A percentile compares a stretch with the other conserved stretches of the same genome.
Evolutionary conservation across 2,888 invertebrate species (phyloP).

Genomic region (Macaria notata): DNA sequence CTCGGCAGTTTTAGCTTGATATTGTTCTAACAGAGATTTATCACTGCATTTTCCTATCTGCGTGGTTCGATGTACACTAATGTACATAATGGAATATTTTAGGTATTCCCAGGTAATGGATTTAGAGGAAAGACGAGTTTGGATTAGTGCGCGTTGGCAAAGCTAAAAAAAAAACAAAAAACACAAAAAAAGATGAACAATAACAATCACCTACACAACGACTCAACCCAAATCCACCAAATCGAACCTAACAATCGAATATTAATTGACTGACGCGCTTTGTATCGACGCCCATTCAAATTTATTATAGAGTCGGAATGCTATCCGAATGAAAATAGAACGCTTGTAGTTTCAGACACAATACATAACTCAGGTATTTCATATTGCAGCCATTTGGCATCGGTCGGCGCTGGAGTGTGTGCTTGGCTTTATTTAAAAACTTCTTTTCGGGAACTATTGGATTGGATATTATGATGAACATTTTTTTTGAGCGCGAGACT

Average conservation of each 20-base stretch:
- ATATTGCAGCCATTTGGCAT: slow-evolving; percentile 35
- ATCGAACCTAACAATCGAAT: slow-evolving; percentile 9
- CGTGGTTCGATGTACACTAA: slow-evolving; percentile 14
- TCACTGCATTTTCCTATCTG: slow-evolving; percentile 19
- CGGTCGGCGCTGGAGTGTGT: slow-evolving; percentile 29
- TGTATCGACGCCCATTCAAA: slow-evolving; percentile 43
- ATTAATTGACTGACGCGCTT: slow-evolving; percentile 40
- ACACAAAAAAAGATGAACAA: no score
- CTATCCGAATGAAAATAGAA: slow-evolving; percentile 45
- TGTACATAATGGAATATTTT: slow-evolving; percentile 15
- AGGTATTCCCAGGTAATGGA: neutral
- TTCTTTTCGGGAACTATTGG: slow-evolving; percentile 2
- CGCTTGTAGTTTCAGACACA: slow-evolving; percentile 35
- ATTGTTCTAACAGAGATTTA: slow-evolving; percentile 24
- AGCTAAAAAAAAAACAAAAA: no score
- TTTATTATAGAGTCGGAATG: slow-evolving; percentile 45
- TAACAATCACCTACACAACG: no score
- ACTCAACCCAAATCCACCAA: neutral
- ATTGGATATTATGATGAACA: neutral
- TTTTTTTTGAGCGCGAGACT: neutral
- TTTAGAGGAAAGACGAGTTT: neutral
- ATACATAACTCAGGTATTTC: slow-evolving; percentile 38
- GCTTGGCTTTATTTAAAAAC: slow-evolving; percentile 20
- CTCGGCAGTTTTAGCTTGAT: slow-evolving; percentile 12
- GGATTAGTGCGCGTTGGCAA: neutral